Conservation (phyloP, 2,888 invertebrate species). For the Cotesia congregata region DNA sequence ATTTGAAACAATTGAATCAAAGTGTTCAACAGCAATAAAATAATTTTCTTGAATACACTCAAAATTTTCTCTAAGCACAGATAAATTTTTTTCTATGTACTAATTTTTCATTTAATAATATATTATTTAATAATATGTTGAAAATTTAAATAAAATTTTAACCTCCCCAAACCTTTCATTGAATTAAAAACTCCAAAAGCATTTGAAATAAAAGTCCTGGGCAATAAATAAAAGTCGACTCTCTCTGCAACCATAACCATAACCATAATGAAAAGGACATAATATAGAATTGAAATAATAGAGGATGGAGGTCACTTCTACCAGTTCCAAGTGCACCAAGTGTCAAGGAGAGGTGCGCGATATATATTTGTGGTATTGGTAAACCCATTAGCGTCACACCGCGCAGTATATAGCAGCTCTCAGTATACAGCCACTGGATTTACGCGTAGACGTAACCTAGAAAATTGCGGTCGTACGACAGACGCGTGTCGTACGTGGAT, state of each 20-base stretch:
- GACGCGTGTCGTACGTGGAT: constrained; percentile 43
- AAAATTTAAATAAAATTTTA: too few relatives aligned
- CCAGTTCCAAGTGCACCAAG: constrained; percentile 23
- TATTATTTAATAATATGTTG: too few relatives aligned
- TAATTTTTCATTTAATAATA: too few relatives aligned
- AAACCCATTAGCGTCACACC: background rate
- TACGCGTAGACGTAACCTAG: constrained; percentile 61
- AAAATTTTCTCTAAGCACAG: too few relatives aligned
- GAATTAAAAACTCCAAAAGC: too few relatives aligned
- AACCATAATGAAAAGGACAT: background rate
- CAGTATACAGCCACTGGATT: constrained; percentile 46
- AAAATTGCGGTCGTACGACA: constrained; percentile 51
- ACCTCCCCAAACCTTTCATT: too few relatives aligned
- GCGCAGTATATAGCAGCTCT: constrained; percentile 2
- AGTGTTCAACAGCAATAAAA: too few relatives aligned
- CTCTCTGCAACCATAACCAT: background rate
- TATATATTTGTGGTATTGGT: constrained; percentile 12
- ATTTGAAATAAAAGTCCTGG: too few relatives aligned
- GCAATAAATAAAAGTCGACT: too few relatives aligned
- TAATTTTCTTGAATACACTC: too few relatives aligned
- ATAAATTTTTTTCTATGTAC: too few relatives aligned
- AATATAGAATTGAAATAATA: background rate
- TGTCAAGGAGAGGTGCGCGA: constrained; percentile 37
- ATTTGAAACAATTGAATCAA: too few relatives aligned
- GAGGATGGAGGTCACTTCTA: background rate